These are phyloP conservation scores for Gobio gobio DNA, from an alignment of 2,113 vertebrate genomes.

Conservation along the genomic window DNA sequence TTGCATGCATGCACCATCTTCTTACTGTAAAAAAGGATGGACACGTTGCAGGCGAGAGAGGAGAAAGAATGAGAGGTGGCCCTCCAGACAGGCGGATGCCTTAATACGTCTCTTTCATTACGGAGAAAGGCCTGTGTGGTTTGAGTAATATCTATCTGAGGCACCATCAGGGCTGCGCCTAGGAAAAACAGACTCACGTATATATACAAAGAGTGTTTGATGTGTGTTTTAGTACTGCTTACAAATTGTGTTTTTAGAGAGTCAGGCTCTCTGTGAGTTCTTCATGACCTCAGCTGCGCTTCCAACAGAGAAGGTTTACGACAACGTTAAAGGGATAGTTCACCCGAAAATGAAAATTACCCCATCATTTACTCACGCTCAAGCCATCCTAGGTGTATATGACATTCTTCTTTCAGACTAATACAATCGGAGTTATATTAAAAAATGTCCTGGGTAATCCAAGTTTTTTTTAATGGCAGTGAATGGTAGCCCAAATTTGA, in stretches of 20 bases:
- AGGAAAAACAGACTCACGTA: constrained; percentile 16
- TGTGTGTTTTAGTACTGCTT: not conserved
- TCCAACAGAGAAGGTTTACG: not conserved
- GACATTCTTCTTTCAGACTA: too few species aligned
- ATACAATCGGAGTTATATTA: too few species aligned
- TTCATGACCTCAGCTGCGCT: not conserved
- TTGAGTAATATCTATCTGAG: constrained; percentile 51
- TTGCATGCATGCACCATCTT: constrained; percentile 26
- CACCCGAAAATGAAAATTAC: too few species aligned
- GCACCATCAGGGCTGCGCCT: constrained; percentile 13
- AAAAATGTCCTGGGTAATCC: too few species aligned
- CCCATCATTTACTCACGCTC: too few species aligned
- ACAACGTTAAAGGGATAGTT: not conserved
- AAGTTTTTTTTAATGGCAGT: too few species aligned
- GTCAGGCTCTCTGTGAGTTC: not conserved
- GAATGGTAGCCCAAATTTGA: too few species aligned
- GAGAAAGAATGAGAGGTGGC: constrained; percentile 27
- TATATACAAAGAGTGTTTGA: constrained; percentile 46
- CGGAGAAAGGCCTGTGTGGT: constrained; percentile 32
- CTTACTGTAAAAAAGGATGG: constrained; percentile 20
- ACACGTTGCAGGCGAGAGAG: constrained; percentile 38
- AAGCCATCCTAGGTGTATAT: too few species aligned
- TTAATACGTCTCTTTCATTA: constrained; percentile 44
- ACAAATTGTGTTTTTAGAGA: not conserved
- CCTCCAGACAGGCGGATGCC: constrained; percentile 36